Conservation (phyloP, 2,888 invertebrate genomes). For the Melinopterus prodromus region DNA sequence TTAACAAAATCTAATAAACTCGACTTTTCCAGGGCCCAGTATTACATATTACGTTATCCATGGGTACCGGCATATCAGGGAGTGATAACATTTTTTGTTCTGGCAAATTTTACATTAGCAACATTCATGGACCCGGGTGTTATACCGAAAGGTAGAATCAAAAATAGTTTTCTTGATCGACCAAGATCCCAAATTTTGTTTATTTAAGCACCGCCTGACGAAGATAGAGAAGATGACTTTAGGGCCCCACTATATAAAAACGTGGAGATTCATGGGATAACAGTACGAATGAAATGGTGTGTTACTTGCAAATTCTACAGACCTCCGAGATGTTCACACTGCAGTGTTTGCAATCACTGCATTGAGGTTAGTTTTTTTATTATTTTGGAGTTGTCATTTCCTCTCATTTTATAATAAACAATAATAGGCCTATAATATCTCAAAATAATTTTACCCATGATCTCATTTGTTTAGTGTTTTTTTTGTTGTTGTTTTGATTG, state of each 20-base stretch:
- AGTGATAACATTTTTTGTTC: slow-evolving; percentile 94
- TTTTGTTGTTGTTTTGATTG: slow-evolving; percentile 6
- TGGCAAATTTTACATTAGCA: slow-evolving; percentile 98
- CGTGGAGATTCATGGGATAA: slow-evolving; percentile 98
- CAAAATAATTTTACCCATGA: background rate
- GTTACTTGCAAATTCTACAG: slow-evolving; percentile 99
- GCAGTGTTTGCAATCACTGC: slow-evolving; percentile 98
- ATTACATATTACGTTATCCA: slow-evolving; percentile 82
- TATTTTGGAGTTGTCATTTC: background rate
- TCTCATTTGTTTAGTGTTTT: background rate
- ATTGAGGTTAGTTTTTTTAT: slow-evolving; percentile 76
- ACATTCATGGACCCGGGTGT: slow-evolving; percentile 99
- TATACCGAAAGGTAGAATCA: slow-evolving; percentile 87
- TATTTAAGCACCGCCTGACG: slow-evolving; percentile 86
- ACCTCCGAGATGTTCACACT: slow-evolving; percentile 98
- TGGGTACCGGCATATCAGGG: slow-evolving; percentile 95
- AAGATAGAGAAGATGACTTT: slow-evolving; percentile 97
- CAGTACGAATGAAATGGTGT: slow-evolving; percentile 99
- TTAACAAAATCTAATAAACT: slow-evolving; percentile 26
- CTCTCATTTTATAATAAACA: background rate
- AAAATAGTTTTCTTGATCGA: slow-evolving; percentile 6
- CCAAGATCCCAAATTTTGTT: background rate
- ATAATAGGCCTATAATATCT: background rate
- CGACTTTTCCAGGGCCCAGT: slow-evolving; percentile 76
- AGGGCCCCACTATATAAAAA: slow-evolving; percentile 95